Evolutionary conservation across 2,888 invertebrate genomes (phyloP), one percentile per base, ranked within the genome.

Genomic region (Lordiphosa andalusiaca): DNA sequence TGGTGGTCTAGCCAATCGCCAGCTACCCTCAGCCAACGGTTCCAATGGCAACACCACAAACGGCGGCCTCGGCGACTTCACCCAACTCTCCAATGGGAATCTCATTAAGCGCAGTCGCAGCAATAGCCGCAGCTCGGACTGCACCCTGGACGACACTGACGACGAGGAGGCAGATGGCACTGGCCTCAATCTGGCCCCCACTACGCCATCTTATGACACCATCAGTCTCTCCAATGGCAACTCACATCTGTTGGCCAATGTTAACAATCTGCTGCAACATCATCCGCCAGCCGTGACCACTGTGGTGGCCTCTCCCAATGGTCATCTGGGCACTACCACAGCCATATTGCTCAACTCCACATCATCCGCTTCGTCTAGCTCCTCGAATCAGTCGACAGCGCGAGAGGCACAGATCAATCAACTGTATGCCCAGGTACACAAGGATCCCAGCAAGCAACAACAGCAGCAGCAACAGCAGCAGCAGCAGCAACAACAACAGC

Each of bases 1-100:
- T 72, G 94, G 94, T 62, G 93, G 93, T 67, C 90, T 95, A 69
- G 94, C 94, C 9, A 93, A 94, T 89, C 91, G 95, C 54, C 94
- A 94, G 87, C 88, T 94, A 74, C 94, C 94, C 38, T 91, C 90
- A 50, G 58, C 59, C 41, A 72, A 63, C 36, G 61, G 59, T 23
- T 49, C 61, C 37, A 59, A 55, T 38, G 54, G 16, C 53, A 41
- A 25, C 19, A 19, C 12, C 42, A 59, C 57, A 16, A 60, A 59
- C 49, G 69, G 73, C 12, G 16, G 16, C 16, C 47, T 76, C 23
- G 36, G 50, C 38, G 16, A 30, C 16, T 25, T 30, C 33, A 25
- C 30, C 16, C 61, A 56, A 21, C 71, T 83, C 4, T 47, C 73
- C 4, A 84, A 82, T 25, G 78, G 83, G 7, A 84, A 78, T 35